Percentiles rank a stretch among this genome's conserved stretches.
phyloP scores from a whole-genome alignment of 2,797 vertebrate species.

The Emydoidea blandingii region DNA sequence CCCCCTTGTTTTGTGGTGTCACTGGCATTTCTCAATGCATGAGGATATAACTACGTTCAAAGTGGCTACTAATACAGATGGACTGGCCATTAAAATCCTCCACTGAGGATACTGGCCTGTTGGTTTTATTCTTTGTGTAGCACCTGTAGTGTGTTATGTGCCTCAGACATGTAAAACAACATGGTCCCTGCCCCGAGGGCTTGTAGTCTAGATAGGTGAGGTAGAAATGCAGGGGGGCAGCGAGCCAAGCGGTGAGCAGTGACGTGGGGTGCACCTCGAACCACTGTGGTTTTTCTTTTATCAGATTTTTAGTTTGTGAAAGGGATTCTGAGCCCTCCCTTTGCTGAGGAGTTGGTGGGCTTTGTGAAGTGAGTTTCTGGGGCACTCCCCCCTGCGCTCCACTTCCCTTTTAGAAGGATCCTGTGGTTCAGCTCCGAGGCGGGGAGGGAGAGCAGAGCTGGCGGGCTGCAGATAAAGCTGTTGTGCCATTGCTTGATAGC shows the following conservation, averaged over 20 bases:
- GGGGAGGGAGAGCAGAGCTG: not conserved
- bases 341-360: not conserved
- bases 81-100: rapidly evolving
- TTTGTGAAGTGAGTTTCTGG: not conserved
- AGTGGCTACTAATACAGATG: rapidly evolving
- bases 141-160: rapidly evolving
- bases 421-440: rapidly evolving
- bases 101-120: rapidly evolving
- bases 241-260: not conserved
- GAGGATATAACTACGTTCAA: rapidly evolving
- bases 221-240: not conserved
- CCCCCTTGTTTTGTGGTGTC: rapidly evolving
- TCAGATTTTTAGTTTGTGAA: rapidly evolving
- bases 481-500: not conserved
- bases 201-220: not conserved
- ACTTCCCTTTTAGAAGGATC: not conserved
- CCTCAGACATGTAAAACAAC: rapidly evolving
- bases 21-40: not conserved
- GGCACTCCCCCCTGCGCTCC: not conserved
- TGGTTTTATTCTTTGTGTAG: rapidly evolving
- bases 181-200: not conserved
- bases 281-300: rapidly evolving
- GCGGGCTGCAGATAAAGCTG: not conserved
- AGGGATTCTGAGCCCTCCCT: not conserved
- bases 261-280: rapidly evolving